phyloP scores from a whole-genome alignment of 2,797 vertebrate genomes.

The Coregonus ussuriensis region DNA sequence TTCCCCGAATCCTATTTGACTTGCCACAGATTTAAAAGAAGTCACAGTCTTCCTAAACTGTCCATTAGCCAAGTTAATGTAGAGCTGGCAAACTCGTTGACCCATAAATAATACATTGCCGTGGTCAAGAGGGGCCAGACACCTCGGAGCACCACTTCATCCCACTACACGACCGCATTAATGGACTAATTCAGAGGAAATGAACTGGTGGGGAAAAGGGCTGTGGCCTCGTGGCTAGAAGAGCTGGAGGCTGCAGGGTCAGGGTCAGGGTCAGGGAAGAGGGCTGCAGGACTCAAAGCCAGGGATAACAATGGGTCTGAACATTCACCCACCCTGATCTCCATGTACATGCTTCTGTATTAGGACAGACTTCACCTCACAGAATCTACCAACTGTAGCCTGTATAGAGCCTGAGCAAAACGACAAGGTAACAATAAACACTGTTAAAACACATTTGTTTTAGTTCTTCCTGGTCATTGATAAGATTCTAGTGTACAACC shows the following conservation, averaged over 20 bases:
- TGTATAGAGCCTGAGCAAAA: neutral
- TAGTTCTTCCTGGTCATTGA: neutral
- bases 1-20: slow-evolving; percentile 33
- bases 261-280: slow-evolving; percentile 28
- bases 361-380: neutral
- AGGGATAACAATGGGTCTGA: slow-evolving; percentile 56
- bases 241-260: slow-evolving; percentile 65
- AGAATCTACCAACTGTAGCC: too few species aligned
- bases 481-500: neutral
- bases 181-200: slow-evolving; percentile 79
- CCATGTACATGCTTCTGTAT: neutral
- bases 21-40: slow-evolving; percentile 29
- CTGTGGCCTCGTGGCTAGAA: slow-evolving; percentile 44
- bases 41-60: slow-evolving; percentile 58
- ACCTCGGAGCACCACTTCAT: slow-evolving; percentile 69
- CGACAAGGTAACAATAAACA: neutral
- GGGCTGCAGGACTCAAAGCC: slow-evolving; percentile 46
- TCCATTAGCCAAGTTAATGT: slow-evolving; percentile 80
- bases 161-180: slow-evolving; percentile 50
- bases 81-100: slow-evolving; percentile 71
- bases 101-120: slow-evolving; percentile 80
- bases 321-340: slow-evolving; percentile 19
- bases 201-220: slow-evolving; percentile 71
- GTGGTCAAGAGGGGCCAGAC: slow-evolving; percentile 76
- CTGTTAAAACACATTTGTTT: too few species aligned